Base-by-base conservation (phyloP, 1,140 invertebrate species). In the Littorina saxatilis region DNA sequence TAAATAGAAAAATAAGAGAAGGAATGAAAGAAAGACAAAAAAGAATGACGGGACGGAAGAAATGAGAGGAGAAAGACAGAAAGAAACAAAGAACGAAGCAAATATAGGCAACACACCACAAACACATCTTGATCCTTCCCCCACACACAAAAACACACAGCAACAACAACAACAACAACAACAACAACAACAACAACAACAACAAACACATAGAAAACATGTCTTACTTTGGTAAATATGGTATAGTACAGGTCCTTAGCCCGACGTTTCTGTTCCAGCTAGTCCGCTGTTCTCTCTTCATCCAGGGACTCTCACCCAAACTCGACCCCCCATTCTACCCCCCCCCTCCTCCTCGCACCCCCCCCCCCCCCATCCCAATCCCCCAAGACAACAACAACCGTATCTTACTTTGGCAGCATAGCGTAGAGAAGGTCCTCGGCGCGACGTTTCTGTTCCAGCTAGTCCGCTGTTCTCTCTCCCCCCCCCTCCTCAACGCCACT, bases 211-310 rank as follows among this genome's bases (percentile, higher is more conserved):
- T n/a, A 58, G 17, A 58, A 15, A n/a, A 15, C 55, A 58, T 23
- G n/a, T 23, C 15, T 58, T 4, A 58, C 55, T 23, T 27, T 27
- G 17, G 98, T 79, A 99, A 58, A 92, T 80, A 99, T 94, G 90
- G 98, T 96, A 91, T 99, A 98, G 0, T 99, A 94, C 2, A 99
- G 92, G 84, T 5, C n/a, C 55, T 58, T n/a, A 23, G 55, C 17
- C 17, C 4, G 55, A 5, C 55, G n/a, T 58, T 58, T 58, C 23
- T 58, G 17, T 7, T 58, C 55, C 43, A 47, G 43, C 7, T 17
- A n/a, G 7, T 47, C 43, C 43, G 17, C 43, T 5, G 43, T 52
- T 20, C 0, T 20, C 23, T 20, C 23, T 20, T 52, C 0, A 15
- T 20, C 23, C 0, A 15, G n/a, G 20, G n/a, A n/a, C n/a, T n/a